These are phyloP conservation scores for Haliclona indistincta DNA, from an alignment of 37 sponge, comb jelly and placozoan genomes.

Conservation along the genomic window DNA sequence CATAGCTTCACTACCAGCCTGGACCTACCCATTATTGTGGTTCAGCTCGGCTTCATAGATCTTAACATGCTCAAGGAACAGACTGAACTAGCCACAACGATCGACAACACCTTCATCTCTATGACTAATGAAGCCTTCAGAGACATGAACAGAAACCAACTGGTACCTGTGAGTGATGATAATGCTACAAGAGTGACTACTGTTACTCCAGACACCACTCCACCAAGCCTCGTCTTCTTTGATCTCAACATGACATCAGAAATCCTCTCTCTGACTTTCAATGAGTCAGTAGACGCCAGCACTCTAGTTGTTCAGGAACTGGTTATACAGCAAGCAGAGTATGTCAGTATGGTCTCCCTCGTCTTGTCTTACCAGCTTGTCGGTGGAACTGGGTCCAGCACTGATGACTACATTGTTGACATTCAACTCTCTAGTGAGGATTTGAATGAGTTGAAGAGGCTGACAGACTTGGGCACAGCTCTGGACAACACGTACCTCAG, in stretches of 20 bases:
- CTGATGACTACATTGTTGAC: conserved; percentile 49
- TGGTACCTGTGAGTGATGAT: conserved; percentile 24
- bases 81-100: conserved; percentile 53
- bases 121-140: conserved; percentile 31
- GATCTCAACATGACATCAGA: conserved; percentile 72
- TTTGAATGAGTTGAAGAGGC: conserved; percentile 65
- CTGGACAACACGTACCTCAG: conserved; percentile 54
- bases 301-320: conserved; percentile 36
- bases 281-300: conserved; percentile 74
- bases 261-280: conserved; percentile 70
- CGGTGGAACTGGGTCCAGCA: conserved; percentile 28
- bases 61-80: conserved; percentile 64
- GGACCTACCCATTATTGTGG: conserved; percentile 57
- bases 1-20: conserved; percentile 38
- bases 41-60: conserved; percentile 63
- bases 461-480: conserved; percentile 47
- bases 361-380: conserved; percentile 23
- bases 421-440: conserved; percentile 54
- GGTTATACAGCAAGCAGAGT: conserved; percentile 43
- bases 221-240: conserved; percentile 67
- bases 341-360: conserved; percentile 39
- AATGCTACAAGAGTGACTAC: conserved; percentile 34
- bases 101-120: conserved; percentile 62
- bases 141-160: conserved; percentile 78
- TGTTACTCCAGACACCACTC: conserved; percentile 47